Base-by-base conservation (phyloP, 2,113 vertebrate species). In the Phyllostomus hastatus region DNA sequence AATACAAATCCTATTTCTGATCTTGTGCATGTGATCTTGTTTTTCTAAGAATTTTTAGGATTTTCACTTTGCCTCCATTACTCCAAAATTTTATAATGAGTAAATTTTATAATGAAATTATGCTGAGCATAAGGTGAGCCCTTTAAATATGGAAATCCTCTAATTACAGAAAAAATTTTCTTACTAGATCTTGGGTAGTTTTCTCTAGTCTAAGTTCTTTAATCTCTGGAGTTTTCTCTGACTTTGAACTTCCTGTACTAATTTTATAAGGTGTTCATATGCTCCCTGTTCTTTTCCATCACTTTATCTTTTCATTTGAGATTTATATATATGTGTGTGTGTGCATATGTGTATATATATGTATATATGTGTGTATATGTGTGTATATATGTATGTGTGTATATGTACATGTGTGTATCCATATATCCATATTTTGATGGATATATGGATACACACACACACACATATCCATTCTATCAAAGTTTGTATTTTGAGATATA, bases 31-130 rank as follows among this genome's bases (percentile, higher is more conserved):
- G 33, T 88, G 28, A 52, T 80, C 76, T 88, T 59, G 22, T 11
- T 82, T 91, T 81, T 73, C 66, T 59, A n/a, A n/a, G 48, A 24
- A 7, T 19, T 83, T 66, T 72, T n/a, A 64, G 26, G 16, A 35
- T 52, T 90, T 91, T 84, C 38, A 87, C 83, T 90, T 95, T 87
- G 89, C 0, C 5, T 17, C 22, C 24, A 66, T 87, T 84, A 50
- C 31, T 97, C 50, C 91, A 24, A 97, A 86, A 66, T 95, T 35
- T 92, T 35, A 90, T 59, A 90, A 54, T 91, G 35, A 66, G 17
- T 35, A 17, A 17, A 52, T 52, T 52, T 17, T 50, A 50, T 50
- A 50, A 50, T 50, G 48, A 48, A 48, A 50, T 33, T 84, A 10
- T 73, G 20, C 31, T 73, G 17, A 83, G 28, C 31, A 85, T 54